Percentiles rank a stretch among this genome's conserved stretches.
Conservation (phyloP, 2,888 invertebrate species). For the Heliconius charithonia region DNA sequence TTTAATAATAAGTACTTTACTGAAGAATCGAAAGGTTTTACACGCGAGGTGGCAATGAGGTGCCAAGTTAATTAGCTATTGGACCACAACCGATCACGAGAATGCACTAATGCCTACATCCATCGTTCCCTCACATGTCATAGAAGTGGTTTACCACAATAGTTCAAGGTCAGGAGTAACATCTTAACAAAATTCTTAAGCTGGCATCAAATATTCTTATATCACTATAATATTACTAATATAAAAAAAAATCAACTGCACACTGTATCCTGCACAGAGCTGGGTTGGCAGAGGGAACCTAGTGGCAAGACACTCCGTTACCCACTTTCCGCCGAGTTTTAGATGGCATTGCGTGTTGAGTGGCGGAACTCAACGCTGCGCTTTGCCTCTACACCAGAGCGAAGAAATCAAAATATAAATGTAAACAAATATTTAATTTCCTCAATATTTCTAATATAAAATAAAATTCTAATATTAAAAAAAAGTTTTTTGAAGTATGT, state of each 20-base stretch:
- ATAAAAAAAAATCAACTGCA: neutral
- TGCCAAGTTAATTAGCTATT: slow-evolving; percentile 44
- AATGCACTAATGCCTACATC: slow-evolving; percentile 43
- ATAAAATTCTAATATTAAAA: too few relatives aligned
- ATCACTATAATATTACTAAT: neutral
- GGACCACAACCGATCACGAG: slow-evolving; percentile 44
- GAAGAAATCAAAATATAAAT: too few relatives aligned
- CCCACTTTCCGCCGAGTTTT: too few relatives aligned
- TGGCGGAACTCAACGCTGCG: too few relatives aligned
- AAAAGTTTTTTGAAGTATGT: neutral
- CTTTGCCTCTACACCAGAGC: too few relatives aligned
- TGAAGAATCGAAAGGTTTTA: slow-evolving; percentile 45
- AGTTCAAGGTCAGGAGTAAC: slow-evolving; percentile 41
- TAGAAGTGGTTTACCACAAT: slow-evolving; percentile 46
- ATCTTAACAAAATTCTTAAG: slow-evolving; percentile 37
- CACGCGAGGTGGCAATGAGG: slow-evolving; percentile 44
- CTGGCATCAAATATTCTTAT: neutral
- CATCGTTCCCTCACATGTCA: slow-evolving; percentile 40
- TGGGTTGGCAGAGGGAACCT: too few relatives aligned
- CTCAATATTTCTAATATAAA: too few relatives aligned
- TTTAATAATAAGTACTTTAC: neutral
- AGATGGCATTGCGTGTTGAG: too few relatives aligned
- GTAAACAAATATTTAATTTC: too few relatives aligned
- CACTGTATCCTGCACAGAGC: too few relatives aligned
- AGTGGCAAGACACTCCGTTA: too few relatives aligned